Base-by-base conservation (phyloP, 2,888 invertebrate genomes). In the Acleris literana region DNA sequence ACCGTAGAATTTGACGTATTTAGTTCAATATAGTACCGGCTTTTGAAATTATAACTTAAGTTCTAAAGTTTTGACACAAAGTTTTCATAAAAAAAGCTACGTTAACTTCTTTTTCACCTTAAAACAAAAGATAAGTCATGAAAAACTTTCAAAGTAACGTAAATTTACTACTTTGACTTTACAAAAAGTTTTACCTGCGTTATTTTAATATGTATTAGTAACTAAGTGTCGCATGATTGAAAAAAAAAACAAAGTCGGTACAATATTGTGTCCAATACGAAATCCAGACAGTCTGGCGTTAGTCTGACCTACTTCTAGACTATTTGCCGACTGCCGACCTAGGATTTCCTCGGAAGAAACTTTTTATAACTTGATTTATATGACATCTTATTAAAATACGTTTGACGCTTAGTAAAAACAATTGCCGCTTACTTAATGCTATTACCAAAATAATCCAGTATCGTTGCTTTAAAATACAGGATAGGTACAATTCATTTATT, bases 261-360 rank as follows among this genome's bases (percentile, higher is more conserved):
- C 11, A 17, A 55, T 33, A n/a, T 9, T 25, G 7, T 22, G 9
- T 13, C 3, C 3, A 6, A 22, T 5, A 22, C 5, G 53, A n/a
- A 5, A n/a, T 66, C 66, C 53, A 66, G 62, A 66, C 66, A 62
- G 56, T 53, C 48, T 62, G 62, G 62, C 66, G 66, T 25, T 11
- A 4, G 39, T 29, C 48, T 66, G 66, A 62, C 62, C 66, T 66
- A 66, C 29, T 66, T 66, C 46, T 48, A 39, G 25, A 22, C 5
- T 39, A 16, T n/a, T 25, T 18, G 44, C 53, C 48, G 52, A 56
- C 55, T n/a, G 52, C n/a, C 43, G 46, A 11, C 46, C 43, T 49
- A 29, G 18, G 33, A 13, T 17, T 54, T 29, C 44, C 59, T 61
- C 55, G 51, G 51, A 46, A 48, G 2, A 43, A 60, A 52, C 22